Percentiles rank a stretch among this genome's conserved stretches.
Evolutionary conservation across 2,797 vertebrate genomes (phyloP).

Genomic region (Thalassophryne amazonica): DNA sequence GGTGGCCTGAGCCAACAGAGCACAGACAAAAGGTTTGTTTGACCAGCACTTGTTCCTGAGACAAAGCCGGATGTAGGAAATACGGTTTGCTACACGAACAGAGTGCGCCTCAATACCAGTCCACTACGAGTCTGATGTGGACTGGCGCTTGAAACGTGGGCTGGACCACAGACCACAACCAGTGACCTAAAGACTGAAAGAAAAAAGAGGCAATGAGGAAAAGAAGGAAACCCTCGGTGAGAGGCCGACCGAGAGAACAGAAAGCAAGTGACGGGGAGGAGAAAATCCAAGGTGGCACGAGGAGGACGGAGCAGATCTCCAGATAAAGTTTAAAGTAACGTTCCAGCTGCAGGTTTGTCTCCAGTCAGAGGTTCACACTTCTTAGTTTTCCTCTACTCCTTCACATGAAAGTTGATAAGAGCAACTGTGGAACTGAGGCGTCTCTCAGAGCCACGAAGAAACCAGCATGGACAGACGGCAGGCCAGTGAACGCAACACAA

Average conservation of each 20-base stretch:
- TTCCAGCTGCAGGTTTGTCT: slow-evolving; percentile 53
- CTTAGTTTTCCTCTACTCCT: slow-evolving; percentile 52
- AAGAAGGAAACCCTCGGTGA: too few species aligned
- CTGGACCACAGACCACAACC: slow-evolving; percentile 50
- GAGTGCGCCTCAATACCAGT: slow-evolving; percentile 54
- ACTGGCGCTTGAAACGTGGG: slow-evolving; percentile 35
- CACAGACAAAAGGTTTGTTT: slow-evolving; percentile 85
- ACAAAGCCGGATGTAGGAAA: slow-evolving; percentile 83
- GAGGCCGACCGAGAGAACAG: background rate
- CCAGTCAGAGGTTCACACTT: slow-evolving; percentile 55
- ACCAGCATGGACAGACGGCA: slow-evolving; percentile 59
- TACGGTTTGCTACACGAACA: slow-evolving; percentile 57
- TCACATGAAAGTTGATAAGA: slow-evolving; percentile 64
- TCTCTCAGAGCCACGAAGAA: slow-evolving; percentile 41
- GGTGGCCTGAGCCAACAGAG: slow-evolving; percentile 77
- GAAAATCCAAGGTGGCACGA: slow-evolving; percentile 35
- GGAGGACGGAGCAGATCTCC: slow-evolving; percentile 17
- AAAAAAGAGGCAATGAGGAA: slow-evolving; percentile 1
- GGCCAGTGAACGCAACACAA: slow-evolving; percentile 43
- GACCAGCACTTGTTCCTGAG: slow-evolving; percentile 83
- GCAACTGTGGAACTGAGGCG: slow-evolving; percentile 41
- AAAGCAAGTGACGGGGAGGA: slow-evolving; percentile 1
- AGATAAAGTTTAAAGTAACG: slow-evolving; percentile 58
- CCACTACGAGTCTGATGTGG: slow-evolving; percentile 67
- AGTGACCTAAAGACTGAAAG: background rate